Evolutionary conservation across 2,113 vertebrate species (phyloP).

Genomic region (Atlantisia rogersi): DNA sequence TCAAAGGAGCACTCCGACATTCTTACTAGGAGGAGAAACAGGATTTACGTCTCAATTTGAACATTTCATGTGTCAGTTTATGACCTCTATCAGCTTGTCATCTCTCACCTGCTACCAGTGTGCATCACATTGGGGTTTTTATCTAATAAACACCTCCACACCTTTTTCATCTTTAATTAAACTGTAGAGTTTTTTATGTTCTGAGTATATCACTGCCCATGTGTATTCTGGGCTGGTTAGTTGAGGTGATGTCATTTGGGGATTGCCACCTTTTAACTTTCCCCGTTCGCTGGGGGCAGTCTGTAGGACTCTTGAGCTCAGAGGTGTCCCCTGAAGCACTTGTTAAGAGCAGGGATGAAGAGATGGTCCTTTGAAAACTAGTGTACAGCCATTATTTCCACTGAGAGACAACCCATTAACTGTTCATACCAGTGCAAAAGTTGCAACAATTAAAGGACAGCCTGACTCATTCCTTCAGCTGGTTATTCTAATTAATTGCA

Average conservation of each 20-base stretch:
- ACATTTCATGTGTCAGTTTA: background rate
- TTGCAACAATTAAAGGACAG: too few species aligned
- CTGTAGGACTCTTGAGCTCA: background rate
- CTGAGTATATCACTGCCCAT: background rate
- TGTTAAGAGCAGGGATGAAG: too few species aligned
- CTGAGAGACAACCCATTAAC: too few species aligned
- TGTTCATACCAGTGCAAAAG: too few species aligned
- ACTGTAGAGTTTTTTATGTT: background rate
- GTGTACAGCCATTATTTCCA: too few species aligned
- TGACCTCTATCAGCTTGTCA: background rate
- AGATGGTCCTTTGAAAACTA: too few species aligned
- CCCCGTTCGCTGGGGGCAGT: accelerated
- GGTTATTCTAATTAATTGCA: background rate
- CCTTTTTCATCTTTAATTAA: background rate
- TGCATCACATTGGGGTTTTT: background rate
- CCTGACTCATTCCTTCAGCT: background rate
- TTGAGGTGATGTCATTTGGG: background rate
- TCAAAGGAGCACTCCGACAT: background rate
- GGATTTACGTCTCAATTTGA: background rate
- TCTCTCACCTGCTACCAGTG: background rate
- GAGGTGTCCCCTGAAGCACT: background rate
- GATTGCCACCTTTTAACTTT: background rate
- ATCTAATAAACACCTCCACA: background rate
- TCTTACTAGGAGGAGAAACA: background rate
- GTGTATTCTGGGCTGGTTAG: background rate